Conservation (phyloP, 2,113 vertebrate genomes). For the Eulemur rufifrons region DNA sequence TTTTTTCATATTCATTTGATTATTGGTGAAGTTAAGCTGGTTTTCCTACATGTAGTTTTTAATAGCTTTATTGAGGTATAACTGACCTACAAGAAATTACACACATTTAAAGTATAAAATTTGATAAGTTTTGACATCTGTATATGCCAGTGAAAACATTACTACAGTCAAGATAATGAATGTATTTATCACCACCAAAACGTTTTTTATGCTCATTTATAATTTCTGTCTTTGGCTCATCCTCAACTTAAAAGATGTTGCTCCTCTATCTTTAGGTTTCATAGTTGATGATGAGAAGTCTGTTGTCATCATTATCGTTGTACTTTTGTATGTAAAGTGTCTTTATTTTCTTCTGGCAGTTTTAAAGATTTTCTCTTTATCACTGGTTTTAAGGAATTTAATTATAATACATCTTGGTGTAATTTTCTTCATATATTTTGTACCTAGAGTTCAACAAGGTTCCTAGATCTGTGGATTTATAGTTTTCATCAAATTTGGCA, state of each 20-base stretch:
- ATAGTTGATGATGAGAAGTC: background rate
- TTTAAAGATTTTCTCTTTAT: background rate
- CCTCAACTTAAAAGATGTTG: background rate
- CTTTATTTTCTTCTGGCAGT: background rate
- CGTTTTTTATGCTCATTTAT: background rate
- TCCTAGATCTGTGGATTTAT: background rate
- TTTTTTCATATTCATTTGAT: background rate
- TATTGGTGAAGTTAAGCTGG: background rate
- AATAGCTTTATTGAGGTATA: background rate
- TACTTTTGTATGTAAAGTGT: background rate
- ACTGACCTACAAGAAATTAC: background rate
- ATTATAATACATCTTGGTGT: background rate
- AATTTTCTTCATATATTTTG: background rate
- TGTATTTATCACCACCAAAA: background rate
- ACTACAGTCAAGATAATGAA: background rate
- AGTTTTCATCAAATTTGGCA: background rate
- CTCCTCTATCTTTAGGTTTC: background rate
- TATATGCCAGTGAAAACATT: background rate
- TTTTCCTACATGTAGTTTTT: background rate
- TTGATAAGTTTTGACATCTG: background rate
- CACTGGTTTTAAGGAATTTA: background rate
- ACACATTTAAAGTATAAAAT: background rate
- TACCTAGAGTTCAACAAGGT: background rate
- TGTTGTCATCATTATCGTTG: background rate
- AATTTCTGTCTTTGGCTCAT: background rate